Conservation (phyloP, 2,113 vertebrate genomes). For the Oreochromis spilurus region DNA sequence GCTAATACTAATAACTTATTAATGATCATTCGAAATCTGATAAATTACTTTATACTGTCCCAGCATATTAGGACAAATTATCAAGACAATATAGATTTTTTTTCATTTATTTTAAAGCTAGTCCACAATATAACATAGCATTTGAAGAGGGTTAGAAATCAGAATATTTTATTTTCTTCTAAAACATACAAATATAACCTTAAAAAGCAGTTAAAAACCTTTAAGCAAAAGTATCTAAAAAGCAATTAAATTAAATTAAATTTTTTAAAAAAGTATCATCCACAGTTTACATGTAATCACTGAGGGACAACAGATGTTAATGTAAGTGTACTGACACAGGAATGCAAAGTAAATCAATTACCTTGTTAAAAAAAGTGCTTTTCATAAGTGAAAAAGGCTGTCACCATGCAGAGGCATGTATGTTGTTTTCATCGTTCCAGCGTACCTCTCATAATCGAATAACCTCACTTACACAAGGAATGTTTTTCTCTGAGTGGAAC, state of each 20-base stretch:
- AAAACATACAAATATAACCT: conserved; percentile 54
- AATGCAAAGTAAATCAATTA: conserved; percentile 49
- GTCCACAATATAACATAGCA: background rate
- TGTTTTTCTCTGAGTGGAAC: conserved; percentile 4
- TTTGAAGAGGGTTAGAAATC: background rate
- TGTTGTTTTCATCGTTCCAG: background rate
- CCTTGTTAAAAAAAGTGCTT: conserved; percentile 44
- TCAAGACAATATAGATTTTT: background rate
- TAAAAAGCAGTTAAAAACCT: conserved; percentile 35
- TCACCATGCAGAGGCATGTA: background rate
- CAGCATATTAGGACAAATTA: background rate
- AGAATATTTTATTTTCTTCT: conserved; percentile 26
- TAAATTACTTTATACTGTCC: background rate
- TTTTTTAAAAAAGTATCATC: background rate
- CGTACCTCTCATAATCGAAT: conserved; percentile 32
- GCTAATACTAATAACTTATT: background rate
- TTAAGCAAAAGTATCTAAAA: background rate
- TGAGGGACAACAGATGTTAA: background rate
- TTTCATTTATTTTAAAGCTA: background rate
- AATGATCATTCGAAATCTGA: background rate
- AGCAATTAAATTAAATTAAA: background rate
- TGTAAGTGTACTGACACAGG: background rate
- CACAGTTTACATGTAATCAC: background rate
- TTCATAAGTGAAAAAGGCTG: conserved; percentile 10
- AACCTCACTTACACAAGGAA: conserved; percentile 11